These are phyloP conservation scores for Alethe castanea DNA, from an alignment of 2,113 vertebrate species.

Conservation along the genomic window DNA sequence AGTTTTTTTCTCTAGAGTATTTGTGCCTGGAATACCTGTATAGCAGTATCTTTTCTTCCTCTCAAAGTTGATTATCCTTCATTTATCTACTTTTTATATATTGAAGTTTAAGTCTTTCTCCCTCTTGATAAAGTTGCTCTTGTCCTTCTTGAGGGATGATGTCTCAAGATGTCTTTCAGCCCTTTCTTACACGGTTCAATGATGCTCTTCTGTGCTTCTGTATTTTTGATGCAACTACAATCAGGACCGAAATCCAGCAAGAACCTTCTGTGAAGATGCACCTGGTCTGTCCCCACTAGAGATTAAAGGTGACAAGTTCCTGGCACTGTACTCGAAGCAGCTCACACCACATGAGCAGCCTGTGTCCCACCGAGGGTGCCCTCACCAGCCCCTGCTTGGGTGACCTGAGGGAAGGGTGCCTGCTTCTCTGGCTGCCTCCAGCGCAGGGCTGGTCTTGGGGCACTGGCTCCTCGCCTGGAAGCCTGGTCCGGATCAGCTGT, in stretches of 20 bases:
- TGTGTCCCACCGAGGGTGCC: too few species aligned
- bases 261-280: background rate
- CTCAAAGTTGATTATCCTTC: background rate
- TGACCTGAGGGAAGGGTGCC: background rate
- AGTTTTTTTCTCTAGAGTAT: background rate
- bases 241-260: background rate
- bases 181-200: rapidly evolving
- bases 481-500: background rate
- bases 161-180: background rate
- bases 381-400: background rate
- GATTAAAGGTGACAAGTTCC: background rate
- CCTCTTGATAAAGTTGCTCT: background rate
- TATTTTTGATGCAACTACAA: background rate
- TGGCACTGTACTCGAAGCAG: background rate
- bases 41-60: background rate
- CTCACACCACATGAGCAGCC: rapidly evolving
- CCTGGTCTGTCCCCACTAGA: background rate
- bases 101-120: background rate
- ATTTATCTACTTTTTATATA: background rate
- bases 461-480: background rate
- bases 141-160: background rate
- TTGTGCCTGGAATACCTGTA: background rate
- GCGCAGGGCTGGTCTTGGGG: background rate
- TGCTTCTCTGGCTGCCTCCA: background rate
- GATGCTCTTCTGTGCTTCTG: background rate